phyloP scores from a whole-genome alignment of 1,140 invertebrate species.

The Hirudo medicinalis region DNA sequence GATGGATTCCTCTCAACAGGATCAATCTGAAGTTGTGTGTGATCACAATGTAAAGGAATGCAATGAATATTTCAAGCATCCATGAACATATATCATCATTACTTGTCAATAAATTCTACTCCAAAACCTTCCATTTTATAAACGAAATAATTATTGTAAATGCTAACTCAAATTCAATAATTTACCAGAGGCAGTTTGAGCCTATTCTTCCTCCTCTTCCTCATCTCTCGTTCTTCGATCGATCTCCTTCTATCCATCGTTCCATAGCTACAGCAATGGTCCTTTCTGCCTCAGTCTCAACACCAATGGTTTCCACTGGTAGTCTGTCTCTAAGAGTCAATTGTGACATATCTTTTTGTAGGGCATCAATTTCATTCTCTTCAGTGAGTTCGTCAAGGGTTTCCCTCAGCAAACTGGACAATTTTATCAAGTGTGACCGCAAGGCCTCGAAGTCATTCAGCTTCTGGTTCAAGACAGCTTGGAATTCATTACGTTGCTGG shows the following conservation, averaged over 20 bases:
- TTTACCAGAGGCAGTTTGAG: neutral
- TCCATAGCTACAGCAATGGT: too few relatives aligned
- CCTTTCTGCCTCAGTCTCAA: too few relatives aligned
- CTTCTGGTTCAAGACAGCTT: too few relatives aligned
- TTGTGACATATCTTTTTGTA: too few relatives aligned
- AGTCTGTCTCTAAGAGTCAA: too few relatives aligned
- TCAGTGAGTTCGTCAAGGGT: too few relatives aligned
- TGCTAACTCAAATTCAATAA: neutral
- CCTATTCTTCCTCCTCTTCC: conserved; percentile 1
- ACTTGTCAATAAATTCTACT: neutral
- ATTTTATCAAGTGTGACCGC: too few relatives aligned
- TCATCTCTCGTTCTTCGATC: conserved; percentile 4
- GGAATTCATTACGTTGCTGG: too few relatives aligned
- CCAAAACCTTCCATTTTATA: neutral
- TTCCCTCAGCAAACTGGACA: too few relatives aligned
- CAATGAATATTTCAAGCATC: neutral
- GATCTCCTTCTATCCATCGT: neutral
- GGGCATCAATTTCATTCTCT: too few relatives aligned
- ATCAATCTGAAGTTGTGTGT: neutral
- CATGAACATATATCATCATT: neutral
- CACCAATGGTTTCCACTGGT: too few relatives aligned
- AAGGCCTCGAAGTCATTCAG: too few relatives aligned
- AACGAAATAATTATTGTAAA: neutral
- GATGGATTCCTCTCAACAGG: neutral
- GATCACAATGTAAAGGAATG: neutral